Conservation (phyloP, 1,140 invertebrate genomes). For the Bombus cullumanus region DNA sequence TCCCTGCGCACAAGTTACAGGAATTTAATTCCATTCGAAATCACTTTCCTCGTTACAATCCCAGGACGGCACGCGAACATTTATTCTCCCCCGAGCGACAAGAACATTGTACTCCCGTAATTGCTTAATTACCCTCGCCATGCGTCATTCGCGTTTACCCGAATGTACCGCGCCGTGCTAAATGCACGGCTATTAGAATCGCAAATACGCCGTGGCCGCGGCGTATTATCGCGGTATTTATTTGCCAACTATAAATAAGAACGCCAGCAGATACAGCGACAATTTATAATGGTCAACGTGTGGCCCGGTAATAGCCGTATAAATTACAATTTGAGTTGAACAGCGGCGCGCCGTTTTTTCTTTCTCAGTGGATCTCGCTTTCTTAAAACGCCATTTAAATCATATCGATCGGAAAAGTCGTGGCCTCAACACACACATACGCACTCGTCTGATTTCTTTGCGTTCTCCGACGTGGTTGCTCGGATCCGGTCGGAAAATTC, state of each 20-base stretch:
- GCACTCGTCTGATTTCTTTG: not conserved
- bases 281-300: conserved; percentile 28
- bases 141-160: conserved; percentile 22
- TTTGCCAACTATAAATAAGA: conserved; percentile 35
- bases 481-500: not conserved
- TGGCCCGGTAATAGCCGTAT: conserved; percentile 30
- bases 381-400: conserved; percentile 28
- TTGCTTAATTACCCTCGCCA: conserved; percentile 30
- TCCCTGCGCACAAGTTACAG: not conserved
- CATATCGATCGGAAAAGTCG: conserved; percentile 35
- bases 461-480: no score
- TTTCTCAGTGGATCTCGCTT: not conserved
- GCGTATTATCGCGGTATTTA: conserved; percentile 26
- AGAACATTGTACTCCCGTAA: conserved; percentile 8
- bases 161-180: conserved; percentile 2
- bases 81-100: not conserved
- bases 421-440: not conserved
- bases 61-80: not conserved
- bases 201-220: not conserved
- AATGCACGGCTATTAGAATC: conserved; percentile 14
- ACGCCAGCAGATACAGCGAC: conserved; percentile 21
- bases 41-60: not conserved
- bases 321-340: conserved; percentile 31
- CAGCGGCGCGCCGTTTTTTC: not conserved
- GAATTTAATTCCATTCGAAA: not conserved